Evolutionary conservation across 2,113 vertebrate genomes (phyloP), one percentile per base, ranked within the genome.

Genomic region (Pterocles gutturalis): DNA sequence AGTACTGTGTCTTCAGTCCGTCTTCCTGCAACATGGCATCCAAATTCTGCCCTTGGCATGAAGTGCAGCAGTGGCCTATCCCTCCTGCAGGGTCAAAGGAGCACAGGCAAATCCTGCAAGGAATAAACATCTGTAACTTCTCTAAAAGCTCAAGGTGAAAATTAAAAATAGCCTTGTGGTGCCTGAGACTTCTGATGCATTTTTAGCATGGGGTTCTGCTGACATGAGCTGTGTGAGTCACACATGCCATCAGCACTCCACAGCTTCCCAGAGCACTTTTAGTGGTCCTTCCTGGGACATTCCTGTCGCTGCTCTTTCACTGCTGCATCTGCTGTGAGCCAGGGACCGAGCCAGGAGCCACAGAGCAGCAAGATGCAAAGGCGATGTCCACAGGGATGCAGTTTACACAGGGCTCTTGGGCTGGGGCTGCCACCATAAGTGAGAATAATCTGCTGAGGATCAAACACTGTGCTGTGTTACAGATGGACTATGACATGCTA

Each of bases 111-210:
- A 91, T 71, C 48, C 71, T 65, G 13, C 17, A 49, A 81, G 43
- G 17, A 60, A 61, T 33, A 71, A 95, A 71, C 7, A 38, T 33
- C 64, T 75, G 36, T 60, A 82, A 81, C 1, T 2, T 86, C 60
- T 83, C 43, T 71, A 12, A 7, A 81, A 64, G 48, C 57, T 78
- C 83, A 93, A 79, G 77, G 89, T 89, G 64, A 90, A 89, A 78
- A 67, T 87, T 76, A 86, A 83, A 93, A 96, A 83, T 67, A 93
- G 82, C 46, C 49, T 13, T 91, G 41, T 87, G 66, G 41, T 54
- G 70, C 24, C 60, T 4, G 24, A 29, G 51, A 78, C n/a, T 67
- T 86, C 1, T 75, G 83, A 60, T 82, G 34, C 26, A 10, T 55
- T 61, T 78, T 82, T 71, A 82, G 26, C 29, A 19, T 16, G 53